Base-by-base conservation (phyloP, 2,113 vertebrate genomes). In the Hiodon alosoides region DNA sequence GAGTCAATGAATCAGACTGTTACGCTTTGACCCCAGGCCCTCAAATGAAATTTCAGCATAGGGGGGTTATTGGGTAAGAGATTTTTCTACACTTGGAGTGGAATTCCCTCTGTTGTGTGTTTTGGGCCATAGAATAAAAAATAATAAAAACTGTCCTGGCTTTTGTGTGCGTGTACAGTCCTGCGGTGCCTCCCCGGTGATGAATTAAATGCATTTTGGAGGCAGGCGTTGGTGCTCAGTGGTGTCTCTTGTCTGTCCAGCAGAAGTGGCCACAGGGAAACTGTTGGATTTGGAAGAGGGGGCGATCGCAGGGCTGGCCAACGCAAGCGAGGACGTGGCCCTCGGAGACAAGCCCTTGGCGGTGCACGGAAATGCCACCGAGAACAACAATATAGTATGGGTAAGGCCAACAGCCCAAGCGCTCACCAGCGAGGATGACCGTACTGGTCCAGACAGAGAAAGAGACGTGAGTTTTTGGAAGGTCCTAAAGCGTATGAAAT, bases 321-420 rank as follows among this genome's bases (percentile, higher is more conserved):
- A 87, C 16, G 89, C 92, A 85, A 90, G 88, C 52, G 58, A 84
- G 0, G 88, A 88, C 58, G 81, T 83, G 71, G 58, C 81, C 0
- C 86, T 77, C 4, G 53, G 84, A 9, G 89, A 84, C n/a, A 87
- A 90, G 16, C 0, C 79, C 11, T 91, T 89, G 76, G 79, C 72
- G 0, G 83, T 84, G 80, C 89, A 93, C 79, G 90, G 85, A 84
- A 85, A 88, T 62, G 66, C 90, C 46, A 89, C 87, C 0, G 92
- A 90, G 58, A 98, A 92, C 88, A 97, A 93, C 92, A 94, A 94
- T 72, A 86, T 93, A 50, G 85, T 97, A 77, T 98, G 96, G 97
- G 97, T 98, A 85, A 94, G 95, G 52, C 73, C 9, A 4, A 69
- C 68, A 55, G 13, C 11, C 14, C 48, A 54, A 0, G 55, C 6